A percentile compares a stretch with the other conserved stretches of the same genome.
Conservation (phyloP, 2,797 vertebrate species). For the Stomatorhinus walkeri region DNA sequence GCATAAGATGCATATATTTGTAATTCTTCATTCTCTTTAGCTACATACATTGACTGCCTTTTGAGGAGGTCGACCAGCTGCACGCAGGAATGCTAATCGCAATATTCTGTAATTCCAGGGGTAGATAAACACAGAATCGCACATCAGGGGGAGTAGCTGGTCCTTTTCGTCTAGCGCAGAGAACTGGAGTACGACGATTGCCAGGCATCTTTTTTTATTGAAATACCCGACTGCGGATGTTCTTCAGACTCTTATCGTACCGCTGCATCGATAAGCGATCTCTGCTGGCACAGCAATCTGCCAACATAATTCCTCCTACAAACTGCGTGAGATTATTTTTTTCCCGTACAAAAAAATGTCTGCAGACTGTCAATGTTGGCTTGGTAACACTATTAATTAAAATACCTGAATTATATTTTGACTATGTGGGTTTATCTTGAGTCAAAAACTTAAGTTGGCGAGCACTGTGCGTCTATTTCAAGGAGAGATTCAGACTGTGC, state of each 20-base stretch:
- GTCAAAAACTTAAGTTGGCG: background rate
- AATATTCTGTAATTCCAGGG: background rate
- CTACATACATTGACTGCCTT: background rate
- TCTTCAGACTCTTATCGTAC: background rate
- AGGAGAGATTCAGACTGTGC: background rate
- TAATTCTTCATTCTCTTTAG: background rate
- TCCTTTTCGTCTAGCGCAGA: background rate
- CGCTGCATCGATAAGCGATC: background rate
- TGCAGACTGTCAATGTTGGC: background rate
- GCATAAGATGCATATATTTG: background rate
- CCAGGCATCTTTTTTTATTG: background rate
- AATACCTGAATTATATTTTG: background rate
- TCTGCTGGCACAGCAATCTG: background rate
- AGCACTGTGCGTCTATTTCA: background rate
- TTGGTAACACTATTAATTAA: background rate
- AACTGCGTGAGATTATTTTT: background rate
- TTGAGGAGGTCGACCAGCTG: background rate
- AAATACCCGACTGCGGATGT: background rate
- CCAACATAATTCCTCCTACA: background rate
- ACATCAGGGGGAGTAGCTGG: background rate
- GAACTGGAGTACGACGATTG: background rate
- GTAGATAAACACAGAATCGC: background rate
- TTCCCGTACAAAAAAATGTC: background rate
- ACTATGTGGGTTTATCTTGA: background rate
- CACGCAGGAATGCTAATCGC: background rate